These are phyloP conservation scores for Myopa testacea DNA, from an alignment of 2,888 invertebrate genomes.

Conservation along the genomic window DNA sequence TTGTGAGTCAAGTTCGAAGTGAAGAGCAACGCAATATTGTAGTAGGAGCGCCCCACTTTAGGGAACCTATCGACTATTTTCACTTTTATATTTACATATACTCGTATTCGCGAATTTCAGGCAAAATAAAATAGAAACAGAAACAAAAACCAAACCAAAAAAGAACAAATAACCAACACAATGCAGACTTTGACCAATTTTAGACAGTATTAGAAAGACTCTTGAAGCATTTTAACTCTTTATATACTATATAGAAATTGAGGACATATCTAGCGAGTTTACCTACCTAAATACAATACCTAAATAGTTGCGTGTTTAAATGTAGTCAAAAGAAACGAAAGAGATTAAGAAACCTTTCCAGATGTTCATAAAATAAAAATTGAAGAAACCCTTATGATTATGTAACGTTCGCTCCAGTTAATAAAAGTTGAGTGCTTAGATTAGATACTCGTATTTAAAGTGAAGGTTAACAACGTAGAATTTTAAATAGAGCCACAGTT, in stretches of 20 bases:
- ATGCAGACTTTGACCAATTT: slow-evolving; percentile 48
- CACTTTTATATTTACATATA: slow-evolving; percentile 30
- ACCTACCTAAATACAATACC: slow-evolving; percentile 11
- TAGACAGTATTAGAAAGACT: slow-evolving; percentile 31
- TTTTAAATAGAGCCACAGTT: background rate
- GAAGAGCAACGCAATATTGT: slow-evolving; percentile 11
- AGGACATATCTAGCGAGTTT: slow-evolving; percentile 42
- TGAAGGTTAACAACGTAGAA: slow-evolving; percentile 4
- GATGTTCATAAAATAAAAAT: slow-evolving; percentile 12
- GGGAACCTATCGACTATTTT: slow-evolving; percentile 29
- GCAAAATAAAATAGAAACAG: background rate
- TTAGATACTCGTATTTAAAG: background rate
- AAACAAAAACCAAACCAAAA: slow-evolving; percentile 23
- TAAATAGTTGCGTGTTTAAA: slow-evolving; percentile 36
- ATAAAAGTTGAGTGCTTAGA: background rate
- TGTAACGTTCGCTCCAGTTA: background rate
- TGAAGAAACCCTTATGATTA: background rate
- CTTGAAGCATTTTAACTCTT: background rate
- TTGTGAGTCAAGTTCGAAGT: background rate
- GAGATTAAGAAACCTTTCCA: background rate
- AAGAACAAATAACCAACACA: slow-evolving; percentile 32
- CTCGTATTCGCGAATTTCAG: background rate
- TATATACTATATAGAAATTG: slow-evolving; percentile 21
- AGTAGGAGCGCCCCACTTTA: slow-evolving; percentile 7
- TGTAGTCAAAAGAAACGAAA: slow-evolving; percentile 7